Base-by-base conservation (phyloP, 1,140 invertebrate genomes). In the Drosophila novamexicana region DNA sequence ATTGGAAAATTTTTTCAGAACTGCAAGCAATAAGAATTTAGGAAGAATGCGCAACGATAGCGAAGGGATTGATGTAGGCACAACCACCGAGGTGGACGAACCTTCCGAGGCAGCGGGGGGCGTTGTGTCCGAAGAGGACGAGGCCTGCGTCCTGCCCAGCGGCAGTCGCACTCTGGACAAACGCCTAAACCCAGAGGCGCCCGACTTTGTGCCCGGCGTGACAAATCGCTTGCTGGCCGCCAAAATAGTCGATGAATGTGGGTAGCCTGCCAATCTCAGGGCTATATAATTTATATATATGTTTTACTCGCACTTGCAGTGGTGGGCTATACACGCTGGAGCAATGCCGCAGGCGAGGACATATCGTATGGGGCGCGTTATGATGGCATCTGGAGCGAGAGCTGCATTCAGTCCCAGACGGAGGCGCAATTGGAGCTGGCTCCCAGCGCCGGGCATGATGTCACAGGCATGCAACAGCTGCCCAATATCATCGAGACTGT, bases 351-450 rank as follows among this genome's bases (percentile, higher is more conserved):
- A 2, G 50, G 59, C 1, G 77, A 77, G 29, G 47, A 75, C 6
- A 16, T 54, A 3, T 71, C 76, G 6, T 89, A 66, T 37, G 83
- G 76, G n/a, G 62, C 66, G 1, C 79, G 65, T 9, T 82, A 71
- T 42, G 83, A 86, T 32, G 45, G 72, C 49, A 86, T 86, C 10
- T 86, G 83, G 83, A 70, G 84, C 18, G 83, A 86, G 50, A 56
- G 14, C 44, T 47, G n/a, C 64, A 14, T 59, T 0, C 53, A 63
- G 22, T 10, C 36, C 1, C 62, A 52, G 16, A 7, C 44, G 9
- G 18, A n/a, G 14, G 18, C 36, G 16, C 22, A 32, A 6, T 12
- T 50, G 12, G 10, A 39, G 10, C 37, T 12, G 37, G 9, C 9
- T 5, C 10, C 22, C 4, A 2, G 22, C 22, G 22, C 37, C 9